Evolutionary conservation across 2,113 vertebrate species (phyloP), one percentile per base, ranked within the genome.

Genomic region (Mustela lutreola): DNA sequence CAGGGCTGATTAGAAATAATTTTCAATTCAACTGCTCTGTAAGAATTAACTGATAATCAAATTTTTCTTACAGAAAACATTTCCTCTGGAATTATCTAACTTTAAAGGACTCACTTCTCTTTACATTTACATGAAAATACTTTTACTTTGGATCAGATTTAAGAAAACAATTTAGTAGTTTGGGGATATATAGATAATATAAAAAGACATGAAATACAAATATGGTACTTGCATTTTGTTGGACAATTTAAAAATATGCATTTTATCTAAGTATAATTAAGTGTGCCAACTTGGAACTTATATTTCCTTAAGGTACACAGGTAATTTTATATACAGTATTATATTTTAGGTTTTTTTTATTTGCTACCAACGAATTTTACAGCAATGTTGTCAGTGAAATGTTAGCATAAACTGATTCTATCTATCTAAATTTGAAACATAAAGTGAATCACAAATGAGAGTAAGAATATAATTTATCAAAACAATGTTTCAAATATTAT

Each of bases 1-100:
- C 67, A 91, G 63, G 7, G 70, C 7, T 98, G 87, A 98, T 96
- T 92, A 97, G 71, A 97, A 98, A 96, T 93, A 89, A 97, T 97
- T 98, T 97, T 97, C 11, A 58, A 94, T 65, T 97, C 97, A 97
- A 95, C 96, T 85, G 1, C 12, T 92, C 39, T 97, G 45, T 5
- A 97, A 0, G 0, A 97, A 97, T 97, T 97, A 98, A 96, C 97
- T 97, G 50, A 91, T 50, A 98, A 93, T 96, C 16, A 97, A 91
- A 83, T 19, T 93, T 92, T 98, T 97, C 24, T 89, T 97, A 94
- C 26, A 95, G 28, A 53, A 95, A 58, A 2, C 11, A 91, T 95
- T 50, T 39, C 1, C 28, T 80, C 9, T 89, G 11, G 67, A 94
- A 95, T 95, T 33, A 86, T 42, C 33, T 63, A 91, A 28, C 1